Conservation (phyloP, 2,888 invertebrate species). For the Torymus aiolomorphi region DNA sequence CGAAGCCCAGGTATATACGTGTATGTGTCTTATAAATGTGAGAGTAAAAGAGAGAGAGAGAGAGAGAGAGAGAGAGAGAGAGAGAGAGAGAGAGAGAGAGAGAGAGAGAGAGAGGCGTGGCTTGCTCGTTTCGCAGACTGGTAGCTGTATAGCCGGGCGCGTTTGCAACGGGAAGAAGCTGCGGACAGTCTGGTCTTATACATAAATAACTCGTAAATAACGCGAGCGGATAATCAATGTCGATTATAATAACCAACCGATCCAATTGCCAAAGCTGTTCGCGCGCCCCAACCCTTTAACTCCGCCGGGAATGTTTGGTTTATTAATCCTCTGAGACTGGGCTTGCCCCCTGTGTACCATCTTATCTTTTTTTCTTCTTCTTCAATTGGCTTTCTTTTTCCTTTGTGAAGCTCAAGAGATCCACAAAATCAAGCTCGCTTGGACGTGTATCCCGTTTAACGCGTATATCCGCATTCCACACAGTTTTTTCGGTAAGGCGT, state of each 20-base stretch:
- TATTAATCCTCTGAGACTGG: slow-evolving; percentile 31
- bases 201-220: slow-evolving; percentile 72
- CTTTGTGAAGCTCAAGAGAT: not conserved
- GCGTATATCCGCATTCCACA: slow-evolving; percentile 28
- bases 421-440: not conserved
- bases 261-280: slow-evolving; percentile 35
- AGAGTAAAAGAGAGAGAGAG: no score
- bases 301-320: slow-evolving; percentile 28
- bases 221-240: slow-evolving; percentile 64
- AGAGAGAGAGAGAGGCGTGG: slow-evolving; percentile 57
- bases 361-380: not conserved
- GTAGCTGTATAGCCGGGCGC: not conserved
- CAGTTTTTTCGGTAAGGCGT: not conserved
- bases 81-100: slow-evolving; percentile 23
- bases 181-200: slow-evolving; percentile 57
- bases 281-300: slow-evolving; percentile 26
- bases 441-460: not conserved
- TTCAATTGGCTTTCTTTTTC: not conserved
- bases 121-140: slow-evolving; percentile 46
- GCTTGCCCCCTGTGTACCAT: no score
- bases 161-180: slow-evolving; percentile 9
- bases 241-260: slow-evolving; percentile 43
- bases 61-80: no score
- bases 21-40: no score
- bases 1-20: not conserved